Evolutionary conservation across 92 coral and sea anemone genomes (phyloP).

Genomic region (Virgularia gustaviana): DNA sequence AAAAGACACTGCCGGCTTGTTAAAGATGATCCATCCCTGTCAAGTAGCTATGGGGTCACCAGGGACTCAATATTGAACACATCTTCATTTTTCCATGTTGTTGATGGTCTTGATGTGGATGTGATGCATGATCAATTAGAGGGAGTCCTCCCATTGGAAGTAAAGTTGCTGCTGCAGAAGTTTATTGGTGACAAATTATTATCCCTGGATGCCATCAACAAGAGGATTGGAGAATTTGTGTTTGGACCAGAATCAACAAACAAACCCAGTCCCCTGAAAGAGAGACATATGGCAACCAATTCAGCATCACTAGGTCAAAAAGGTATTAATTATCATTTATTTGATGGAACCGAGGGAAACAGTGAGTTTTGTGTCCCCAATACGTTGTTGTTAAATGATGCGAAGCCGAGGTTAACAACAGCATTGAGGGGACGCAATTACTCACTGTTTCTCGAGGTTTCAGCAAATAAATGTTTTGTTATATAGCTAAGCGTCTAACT

Average conservation of each 20-base stretch:
- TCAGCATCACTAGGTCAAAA: slow-evolving; percentile 5
- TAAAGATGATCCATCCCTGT: not conserved
- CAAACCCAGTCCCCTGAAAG: slow-evolving; percentile 16
- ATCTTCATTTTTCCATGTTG: not conserved
- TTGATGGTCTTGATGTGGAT: not conserved
- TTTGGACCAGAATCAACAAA: not conserved
- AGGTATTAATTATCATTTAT: too few relatives aligned
- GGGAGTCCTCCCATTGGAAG: not conserved
- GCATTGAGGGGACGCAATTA: too few relatives aligned
- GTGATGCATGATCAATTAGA: slow-evolving; percentile 9
- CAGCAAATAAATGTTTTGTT: too few relatives aligned
- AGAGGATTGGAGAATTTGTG: not conserved
- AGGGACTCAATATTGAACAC: not conserved
- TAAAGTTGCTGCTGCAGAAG: slow-evolving; percentile 8
- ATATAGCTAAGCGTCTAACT: too few relatives aligned
- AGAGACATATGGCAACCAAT: not conserved
- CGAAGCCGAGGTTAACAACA: too few relatives aligned
- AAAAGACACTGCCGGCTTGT: not conserved
- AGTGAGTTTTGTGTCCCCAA: too few relatives aligned
- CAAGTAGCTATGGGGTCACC: not conserved
- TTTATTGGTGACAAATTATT: not conserved
- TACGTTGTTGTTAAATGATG: too few relatives aligned
- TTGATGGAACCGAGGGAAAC: too few relatives aligned
- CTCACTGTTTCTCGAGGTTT: too few relatives aligned
- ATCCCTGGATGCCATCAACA: not conserved